Evolutionary conservation across 2,797 vertebrate genomes (phyloP).

Genomic region (Clarias laeviceps): DNA sequence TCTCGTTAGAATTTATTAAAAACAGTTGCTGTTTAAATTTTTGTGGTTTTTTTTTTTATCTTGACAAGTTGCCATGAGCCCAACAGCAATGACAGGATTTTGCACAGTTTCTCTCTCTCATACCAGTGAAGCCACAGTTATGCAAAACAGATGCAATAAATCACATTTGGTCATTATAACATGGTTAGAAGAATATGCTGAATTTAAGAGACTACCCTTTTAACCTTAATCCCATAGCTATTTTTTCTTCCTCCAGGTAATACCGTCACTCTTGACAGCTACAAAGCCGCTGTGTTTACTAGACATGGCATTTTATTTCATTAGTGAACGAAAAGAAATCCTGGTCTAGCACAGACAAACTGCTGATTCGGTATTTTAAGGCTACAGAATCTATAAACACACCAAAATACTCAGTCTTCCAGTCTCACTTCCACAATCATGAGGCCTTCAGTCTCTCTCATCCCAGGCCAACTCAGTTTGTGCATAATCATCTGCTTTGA

Average conservation of each 20-base stretch:
- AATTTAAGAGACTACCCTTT: not conserved
- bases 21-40: not conserved
- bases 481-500: conserved; percentile 21
- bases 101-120: not conserved
- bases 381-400: not conserved
- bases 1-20: not conserved
- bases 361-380: not conserved
- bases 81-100: not conserved
- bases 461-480: not conserved
- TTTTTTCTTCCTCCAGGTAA: not conserved
- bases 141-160: not conserved
- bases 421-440: not conserved
- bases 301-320: not conserved
- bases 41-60: too few species aligned
- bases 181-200: not conserved
- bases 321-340: not conserved
- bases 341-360: not conserved
- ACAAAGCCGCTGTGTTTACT: not conserved
- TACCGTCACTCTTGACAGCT: not conserved
- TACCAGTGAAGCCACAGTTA: not conserved
- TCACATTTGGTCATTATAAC: not conserved
- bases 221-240: not conserved
- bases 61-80: conserved; percentile 6
- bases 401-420: not conserved
- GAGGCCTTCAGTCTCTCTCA: not conserved